Conservation (phyloP, 64 coral and sea anemone species). For the Porites australiensis region DNA sequence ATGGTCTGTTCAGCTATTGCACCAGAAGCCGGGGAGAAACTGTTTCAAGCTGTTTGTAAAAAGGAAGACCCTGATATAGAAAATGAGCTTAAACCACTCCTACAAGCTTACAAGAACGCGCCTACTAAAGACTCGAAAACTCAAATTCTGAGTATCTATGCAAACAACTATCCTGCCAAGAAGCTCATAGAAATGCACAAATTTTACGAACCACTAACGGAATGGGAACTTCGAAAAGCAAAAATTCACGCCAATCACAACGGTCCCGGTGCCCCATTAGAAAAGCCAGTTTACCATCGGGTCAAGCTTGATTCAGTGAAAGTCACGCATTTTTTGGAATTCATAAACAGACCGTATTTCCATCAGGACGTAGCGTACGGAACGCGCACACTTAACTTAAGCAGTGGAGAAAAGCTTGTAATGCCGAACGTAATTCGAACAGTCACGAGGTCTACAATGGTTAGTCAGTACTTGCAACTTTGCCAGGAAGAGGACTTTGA, state of each 20-base stretch:
- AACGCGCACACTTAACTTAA: slow-evolving; percentile 36
- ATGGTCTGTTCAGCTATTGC: slow-evolving; percentile 54
- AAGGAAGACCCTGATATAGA: not conserved
- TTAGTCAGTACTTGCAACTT: slow-evolving; percentile 33
- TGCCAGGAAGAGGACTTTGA: slow-evolving; percentile 19
- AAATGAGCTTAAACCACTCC: slow-evolving; percentile 33
- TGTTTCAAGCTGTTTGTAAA: slow-evolving; percentile 48
- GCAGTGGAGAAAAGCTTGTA: slow-evolving; percentile 12
- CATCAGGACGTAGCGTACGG: slow-evolving; percentile 60
- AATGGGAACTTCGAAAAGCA: slow-evolving; percentile 65
- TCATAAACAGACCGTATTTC: slow-evolving; percentile 63
- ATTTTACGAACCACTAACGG: slow-evolving; percentile 26
- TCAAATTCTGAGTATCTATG: slow-evolving; percentile 61
- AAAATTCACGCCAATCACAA: slow-evolving; percentile 34
- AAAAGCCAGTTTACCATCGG: slow-evolving; percentile 29
- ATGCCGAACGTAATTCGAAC: slow-evolving; percentile 61
- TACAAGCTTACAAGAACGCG: slow-evolving; percentile 23
- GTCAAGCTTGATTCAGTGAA: slow-evolving; percentile 55
- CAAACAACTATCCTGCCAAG: slow-evolving; percentile 39
- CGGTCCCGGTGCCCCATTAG: slow-evolving; percentile 16
- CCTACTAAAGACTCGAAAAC: slow-evolving; percentile 46
- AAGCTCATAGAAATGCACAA: slow-evolving; percentile 53
- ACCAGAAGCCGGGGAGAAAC: slow-evolving; percentile 22
- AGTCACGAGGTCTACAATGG: slow-evolving; percentile 58
- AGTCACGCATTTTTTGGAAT: slow-evolving; percentile 42